phyloP scores from a whole-genome alignment of 2,797 vertebrate species.

The Aldrovandia affinis region DNA sequence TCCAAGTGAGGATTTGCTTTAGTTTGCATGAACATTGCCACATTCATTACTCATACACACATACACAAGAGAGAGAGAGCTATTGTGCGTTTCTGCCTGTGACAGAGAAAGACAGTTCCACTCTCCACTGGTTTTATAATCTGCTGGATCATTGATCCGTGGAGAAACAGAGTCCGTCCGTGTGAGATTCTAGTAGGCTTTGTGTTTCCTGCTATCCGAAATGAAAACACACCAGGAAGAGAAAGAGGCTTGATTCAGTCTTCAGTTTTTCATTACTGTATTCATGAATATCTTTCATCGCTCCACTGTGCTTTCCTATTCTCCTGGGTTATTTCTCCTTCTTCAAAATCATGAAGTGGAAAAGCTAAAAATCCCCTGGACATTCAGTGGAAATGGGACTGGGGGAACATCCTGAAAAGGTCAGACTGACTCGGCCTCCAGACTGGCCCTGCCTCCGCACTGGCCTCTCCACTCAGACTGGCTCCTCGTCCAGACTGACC shows the following conservation, averaged over 20 bases:
- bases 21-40: background rate
- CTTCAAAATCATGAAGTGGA: background rate
- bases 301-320: background rate
- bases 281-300: background rate
- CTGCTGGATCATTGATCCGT: slow-evolving; percentile 63
- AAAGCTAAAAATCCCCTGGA: too few species aligned
- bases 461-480: background rate
- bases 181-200: slow-evolving; percentile 32
- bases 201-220: slow-evolving; percentile 15
- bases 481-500: background rate
- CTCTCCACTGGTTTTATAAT: slow-evolving; percentile 35
- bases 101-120: background rate
- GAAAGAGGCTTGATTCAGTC: background rate
- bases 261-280: background rate
- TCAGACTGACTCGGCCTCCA: background rate
- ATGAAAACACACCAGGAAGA: slow-evolving; percentile 12
- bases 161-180: slow-evolving; percentile 50
- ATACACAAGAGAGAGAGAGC: background rate
- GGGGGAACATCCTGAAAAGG: background rate
- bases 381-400: background rate
- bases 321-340: background rate
- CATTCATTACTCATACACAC: background rate
- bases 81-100: background rate
- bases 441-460: background rate
- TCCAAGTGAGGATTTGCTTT: too few species aligned